These are phyloP conservation scores for Drosophila biarmipes DNA, from an alignment of 1,140 invertebrate species.

Conservation along the genomic window DNA sequence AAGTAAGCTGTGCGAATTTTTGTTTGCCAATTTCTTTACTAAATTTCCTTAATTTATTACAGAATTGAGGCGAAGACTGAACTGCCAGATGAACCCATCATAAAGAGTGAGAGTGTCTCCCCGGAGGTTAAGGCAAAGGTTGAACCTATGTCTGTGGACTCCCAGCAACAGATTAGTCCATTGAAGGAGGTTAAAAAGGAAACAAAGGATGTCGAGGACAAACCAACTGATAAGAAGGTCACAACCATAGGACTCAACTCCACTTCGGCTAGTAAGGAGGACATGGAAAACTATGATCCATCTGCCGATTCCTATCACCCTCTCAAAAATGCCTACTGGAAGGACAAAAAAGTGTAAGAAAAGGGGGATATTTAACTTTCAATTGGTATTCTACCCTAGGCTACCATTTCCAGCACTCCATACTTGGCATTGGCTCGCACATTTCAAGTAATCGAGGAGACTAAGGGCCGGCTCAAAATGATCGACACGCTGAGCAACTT, in stretches of 20 bases:
- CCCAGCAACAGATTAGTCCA: background rate
- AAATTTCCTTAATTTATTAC: background rate
- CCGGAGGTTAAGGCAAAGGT: slow-evolving; percentile 14
- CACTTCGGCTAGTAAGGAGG: slow-evolving; percentile 17
- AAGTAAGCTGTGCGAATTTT: slow-evolving; percentile 32
- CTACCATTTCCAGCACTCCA: slow-evolving; percentile 88
- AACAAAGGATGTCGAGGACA: background rate
- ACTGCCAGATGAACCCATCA: background rate
- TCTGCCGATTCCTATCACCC: slow-evolving; percentile 93
- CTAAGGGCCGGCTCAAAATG: slow-evolving; percentile 95
- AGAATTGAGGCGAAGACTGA: slow-evolving; percentile 25
- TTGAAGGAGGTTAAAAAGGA: slow-evolving; percentile 10
- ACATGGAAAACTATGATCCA: slow-evolving; percentile 90
- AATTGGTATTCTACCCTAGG: background rate
- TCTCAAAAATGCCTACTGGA: slow-evolving; percentile 95
- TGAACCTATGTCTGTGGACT: slow-evolving; percentile 18
- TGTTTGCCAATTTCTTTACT: background rate
- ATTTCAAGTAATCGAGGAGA: slow-evolving; percentile 95
- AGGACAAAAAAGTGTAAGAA: slow-evolving; percentile 88
- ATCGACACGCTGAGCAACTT: slow-evolving; percentile 97
- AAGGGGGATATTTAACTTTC: background rate
- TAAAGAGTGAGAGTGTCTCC: slow-evolving; percentile 25
- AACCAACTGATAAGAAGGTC: slow-evolving; percentile 7
- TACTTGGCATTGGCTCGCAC: slow-evolving; percentile 97
- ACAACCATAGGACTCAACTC: slow-evolving; percentile 52